These are phyloP conservation scores for Acromyrmex echinatior DNA, from an alignment of 1,140 invertebrate genomes.

Conservation along the genomic window DNA sequence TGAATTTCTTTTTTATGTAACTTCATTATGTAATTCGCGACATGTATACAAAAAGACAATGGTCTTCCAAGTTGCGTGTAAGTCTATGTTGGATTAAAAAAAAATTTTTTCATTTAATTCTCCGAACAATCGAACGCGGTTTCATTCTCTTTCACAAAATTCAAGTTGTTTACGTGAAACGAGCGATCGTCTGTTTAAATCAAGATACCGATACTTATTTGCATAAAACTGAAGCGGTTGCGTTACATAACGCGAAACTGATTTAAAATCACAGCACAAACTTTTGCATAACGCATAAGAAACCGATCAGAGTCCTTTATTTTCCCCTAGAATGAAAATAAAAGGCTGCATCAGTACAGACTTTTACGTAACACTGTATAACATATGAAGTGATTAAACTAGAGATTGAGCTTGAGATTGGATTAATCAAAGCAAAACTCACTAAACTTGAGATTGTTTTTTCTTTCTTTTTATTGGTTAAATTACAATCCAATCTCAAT, in stretches of 20 bases:
- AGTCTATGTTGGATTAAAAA: background rate
- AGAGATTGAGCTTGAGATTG: no score
- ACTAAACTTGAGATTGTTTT: no score
- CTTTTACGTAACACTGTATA: no score
- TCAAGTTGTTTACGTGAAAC: background rate
- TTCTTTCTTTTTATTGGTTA: no score
- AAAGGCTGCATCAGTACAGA: no score
- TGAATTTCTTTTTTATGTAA: constrained; percentile 36
- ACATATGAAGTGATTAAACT: no score
- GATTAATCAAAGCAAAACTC: no score
- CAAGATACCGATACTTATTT: background rate
- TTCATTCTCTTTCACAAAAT: background rate
- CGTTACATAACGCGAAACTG: constrained; percentile 10
- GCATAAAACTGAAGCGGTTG: background rate
- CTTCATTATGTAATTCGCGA: constrained; percentile 15
- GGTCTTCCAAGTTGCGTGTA: background rate
- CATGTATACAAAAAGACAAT: constrained; percentile 19
- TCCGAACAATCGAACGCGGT: background rate
- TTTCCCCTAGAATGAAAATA: no score
- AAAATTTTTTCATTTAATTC: background rate
- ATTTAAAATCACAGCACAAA: background rate
- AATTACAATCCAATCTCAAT: no score
- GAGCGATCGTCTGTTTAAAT: background rate
- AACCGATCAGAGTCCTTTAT: no score
- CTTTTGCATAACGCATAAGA: no score